Percentiles rank a stretch among this genome's conserved stretches.
Conservation (phyloP, 2,113 vertebrate genomes). For the Rhinoderma darwinii region DNA sequence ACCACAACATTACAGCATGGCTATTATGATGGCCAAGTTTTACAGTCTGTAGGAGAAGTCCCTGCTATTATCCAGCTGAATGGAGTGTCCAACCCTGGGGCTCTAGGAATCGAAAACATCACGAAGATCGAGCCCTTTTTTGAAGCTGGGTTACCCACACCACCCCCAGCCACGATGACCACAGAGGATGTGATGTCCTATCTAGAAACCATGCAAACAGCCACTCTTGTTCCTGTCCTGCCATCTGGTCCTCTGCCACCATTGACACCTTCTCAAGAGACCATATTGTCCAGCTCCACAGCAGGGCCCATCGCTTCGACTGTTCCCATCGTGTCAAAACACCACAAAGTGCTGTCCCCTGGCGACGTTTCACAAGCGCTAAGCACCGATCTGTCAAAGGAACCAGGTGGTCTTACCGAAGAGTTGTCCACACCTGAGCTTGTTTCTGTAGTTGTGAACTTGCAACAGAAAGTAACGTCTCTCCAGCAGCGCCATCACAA, state of each 20-base stretch:
- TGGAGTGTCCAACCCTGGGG: not conserved
- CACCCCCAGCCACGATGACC: constrained; percentile 47
- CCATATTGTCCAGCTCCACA: constrained; percentile 71
- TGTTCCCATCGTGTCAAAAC: constrained; percentile 75
- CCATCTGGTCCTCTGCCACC: not conserved
- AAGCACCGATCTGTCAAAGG: not conserved
- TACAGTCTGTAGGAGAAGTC: not conserved
- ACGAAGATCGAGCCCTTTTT: constrained; percentile 52
- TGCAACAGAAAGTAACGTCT: constrained; percentile 76
- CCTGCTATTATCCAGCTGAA: not conserved
- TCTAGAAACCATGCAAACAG: constrained; percentile 72
- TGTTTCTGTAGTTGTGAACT: constrained; percentile 64
- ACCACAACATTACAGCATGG: constrained; percentile 35
- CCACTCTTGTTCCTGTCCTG: constrained; percentile 41
- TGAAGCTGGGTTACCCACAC: constrained; percentile 55
- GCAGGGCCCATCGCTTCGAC: constrained; percentile 75
- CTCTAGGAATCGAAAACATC: constrained; percentile 60
- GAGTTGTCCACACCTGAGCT: constrained; percentile 73
- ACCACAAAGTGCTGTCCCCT: constrained; percentile 43
- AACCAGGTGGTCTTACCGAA: not conserved
- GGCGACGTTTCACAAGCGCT: not conserved
- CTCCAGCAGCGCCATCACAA: constrained; percentile 75
- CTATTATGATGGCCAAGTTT: not conserved
- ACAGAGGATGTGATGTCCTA: constrained; percentile 69
- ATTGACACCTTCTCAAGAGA: constrained; percentile 63